These are phyloP conservation scores for Montipora cactus DNA, from an alignment of 64 coral and sea anemone genomes.

Conservation along the genomic window DNA sequence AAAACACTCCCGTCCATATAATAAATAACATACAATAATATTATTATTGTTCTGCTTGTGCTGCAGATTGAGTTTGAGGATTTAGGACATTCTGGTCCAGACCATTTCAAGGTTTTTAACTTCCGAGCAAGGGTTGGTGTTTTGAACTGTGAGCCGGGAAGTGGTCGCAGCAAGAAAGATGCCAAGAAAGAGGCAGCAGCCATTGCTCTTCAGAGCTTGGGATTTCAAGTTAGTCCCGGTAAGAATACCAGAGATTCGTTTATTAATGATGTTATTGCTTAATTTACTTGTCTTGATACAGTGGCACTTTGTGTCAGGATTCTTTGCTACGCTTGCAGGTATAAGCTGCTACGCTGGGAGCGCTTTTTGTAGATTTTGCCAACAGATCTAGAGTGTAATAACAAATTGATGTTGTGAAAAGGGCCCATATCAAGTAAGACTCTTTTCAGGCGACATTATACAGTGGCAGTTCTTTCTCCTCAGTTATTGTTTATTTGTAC, in stretches of 20 bases:
- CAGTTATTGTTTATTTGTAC: no score
- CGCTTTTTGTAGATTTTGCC: no score
- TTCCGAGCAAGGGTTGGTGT: conserved; percentile 62
- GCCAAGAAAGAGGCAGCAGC: conserved; percentile 80
- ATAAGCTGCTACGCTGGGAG: no score
- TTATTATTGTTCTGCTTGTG: background rate
- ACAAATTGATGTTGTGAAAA: no score
- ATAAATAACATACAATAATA: no score
- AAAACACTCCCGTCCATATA: no score
- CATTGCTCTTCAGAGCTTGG: conserved; percentile 72
- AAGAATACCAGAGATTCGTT: background rate
- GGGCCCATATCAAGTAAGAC: no score
- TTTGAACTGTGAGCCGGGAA: conserved; percentile 56
- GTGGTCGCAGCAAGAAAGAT: conserved; percentile 76
- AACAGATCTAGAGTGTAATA: no score
- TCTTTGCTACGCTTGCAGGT: background rate
- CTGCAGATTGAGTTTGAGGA: conserved; percentile 89
- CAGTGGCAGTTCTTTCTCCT: no score
- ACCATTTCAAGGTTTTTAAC: conserved; percentile 55
- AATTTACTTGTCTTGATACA: no score
- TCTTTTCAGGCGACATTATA: no score
- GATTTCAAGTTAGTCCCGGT: conserved; percentile 56
- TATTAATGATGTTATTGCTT: no score
- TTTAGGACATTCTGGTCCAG: conserved; percentile 67
- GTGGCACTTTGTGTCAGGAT: background rate